phyloP scores from a whole-genome alignment of 2,113 vertebrate species.

The Lagopus muta region DNA sequence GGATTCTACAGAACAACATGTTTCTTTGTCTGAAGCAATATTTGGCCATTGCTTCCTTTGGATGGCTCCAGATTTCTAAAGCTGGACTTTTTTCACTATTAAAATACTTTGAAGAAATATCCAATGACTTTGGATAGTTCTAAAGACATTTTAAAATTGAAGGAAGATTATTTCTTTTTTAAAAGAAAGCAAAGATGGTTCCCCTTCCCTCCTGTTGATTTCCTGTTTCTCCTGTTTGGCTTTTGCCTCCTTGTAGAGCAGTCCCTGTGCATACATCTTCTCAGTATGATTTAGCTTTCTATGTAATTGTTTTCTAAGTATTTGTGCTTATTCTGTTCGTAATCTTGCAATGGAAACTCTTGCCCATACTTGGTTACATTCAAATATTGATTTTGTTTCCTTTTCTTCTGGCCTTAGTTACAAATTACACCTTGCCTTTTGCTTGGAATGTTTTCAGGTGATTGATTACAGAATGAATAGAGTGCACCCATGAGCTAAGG shows the following conservation, averaged over 20 bases:
- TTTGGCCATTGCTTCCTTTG: neutral
- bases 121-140: neutral
- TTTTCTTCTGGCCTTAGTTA: conserved; percentile 48
- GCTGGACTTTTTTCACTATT: neutral
- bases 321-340: conserved; percentile 5
- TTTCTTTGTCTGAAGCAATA: neutral
- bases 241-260: neutral
- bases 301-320: conserved; percentile 25
- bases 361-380: conserved; percentile 43
- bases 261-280: neutral
- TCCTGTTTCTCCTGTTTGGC: neutral
- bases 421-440: conserved; percentile 28
- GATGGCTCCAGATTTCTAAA: neutral
- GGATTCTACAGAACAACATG: neutral
- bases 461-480: conserved; percentile 45
- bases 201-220: neutral
- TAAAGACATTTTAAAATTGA: neutral
- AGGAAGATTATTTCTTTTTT: neutral
- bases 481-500: neutral
- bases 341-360: neutral
- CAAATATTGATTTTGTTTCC: conserved; percentile 53
- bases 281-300: conserved; percentile 4
- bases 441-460: conserved; percentile 44
- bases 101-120: neutral
- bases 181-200: neutral